Evolutionary conservation across 2,113 vertebrate genomes (phyloP).

Genomic region (Paracanthobrama guichenoti): DNA sequence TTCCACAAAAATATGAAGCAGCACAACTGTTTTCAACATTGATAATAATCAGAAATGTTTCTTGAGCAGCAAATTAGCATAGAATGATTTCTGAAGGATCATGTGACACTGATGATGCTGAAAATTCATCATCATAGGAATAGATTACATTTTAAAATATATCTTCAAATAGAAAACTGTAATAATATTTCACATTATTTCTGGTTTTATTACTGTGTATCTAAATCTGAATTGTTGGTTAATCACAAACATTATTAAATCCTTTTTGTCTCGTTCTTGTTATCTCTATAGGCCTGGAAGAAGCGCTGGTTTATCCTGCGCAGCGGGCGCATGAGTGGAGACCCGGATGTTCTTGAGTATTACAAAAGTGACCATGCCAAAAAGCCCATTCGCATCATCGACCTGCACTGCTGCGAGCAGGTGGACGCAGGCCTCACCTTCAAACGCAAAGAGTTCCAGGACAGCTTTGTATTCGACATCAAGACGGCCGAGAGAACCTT

Average conservation of each 20-base stretch:
- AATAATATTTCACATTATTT: neutral
- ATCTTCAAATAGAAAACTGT: neutral
- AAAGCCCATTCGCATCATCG: slow-evolving; percentile 93
- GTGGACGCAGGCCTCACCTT: slow-evolving; percentile 96
- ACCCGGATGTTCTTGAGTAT: slow-evolving; percentile 96
- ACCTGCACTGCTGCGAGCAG: slow-evolving; percentile 97
- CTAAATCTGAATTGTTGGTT: no score
- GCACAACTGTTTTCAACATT: no score
- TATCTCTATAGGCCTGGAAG: slow-evolving; percentile 89
- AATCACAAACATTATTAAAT: neutral
- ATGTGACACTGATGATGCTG: neutral
- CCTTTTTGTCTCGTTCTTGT: neutral
- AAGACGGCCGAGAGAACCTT: slow-evolving; percentile 96
- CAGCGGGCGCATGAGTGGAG: slow-evolving; percentile 96
- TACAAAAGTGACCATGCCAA: slow-evolving; percentile 98
- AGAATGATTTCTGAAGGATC: neutral
- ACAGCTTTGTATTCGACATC: slow-evolving; percentile 98
- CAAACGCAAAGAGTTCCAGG: slow-evolving; percentile 97
- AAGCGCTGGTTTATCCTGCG: slow-evolving; percentile 98
- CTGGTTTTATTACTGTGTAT: neutral
- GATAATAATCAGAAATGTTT: no score
- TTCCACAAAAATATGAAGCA: no score
- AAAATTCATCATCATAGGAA: neutral
- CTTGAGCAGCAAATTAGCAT: neutral
- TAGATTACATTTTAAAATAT: neutral